Conservation (phyloP, 2,888 invertebrate genomes). For the Esperia sulphurella region DNA sequence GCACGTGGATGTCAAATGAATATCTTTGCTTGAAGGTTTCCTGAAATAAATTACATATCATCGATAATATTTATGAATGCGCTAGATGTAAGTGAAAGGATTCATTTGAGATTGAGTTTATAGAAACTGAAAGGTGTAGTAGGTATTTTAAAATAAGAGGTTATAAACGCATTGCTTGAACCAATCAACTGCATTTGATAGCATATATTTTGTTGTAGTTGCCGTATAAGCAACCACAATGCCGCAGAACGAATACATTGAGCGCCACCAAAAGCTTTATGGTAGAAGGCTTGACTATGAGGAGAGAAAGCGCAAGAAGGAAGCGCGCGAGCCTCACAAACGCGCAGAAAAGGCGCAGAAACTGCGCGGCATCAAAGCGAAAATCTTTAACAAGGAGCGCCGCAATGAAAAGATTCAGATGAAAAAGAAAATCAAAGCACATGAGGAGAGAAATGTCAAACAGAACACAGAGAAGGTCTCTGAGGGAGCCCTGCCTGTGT, state of each 20-base stretch:
- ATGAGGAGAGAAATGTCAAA: slow-evolving; percentile 95
- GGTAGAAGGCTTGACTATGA: slow-evolving; percentile 98
- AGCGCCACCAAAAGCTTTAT: slow-evolving; percentile 96
- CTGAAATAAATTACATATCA: slow-evolving; percentile 6
- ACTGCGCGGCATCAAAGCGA: slow-evolving; percentile 97
- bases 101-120: background rate
- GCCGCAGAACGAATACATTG: slow-evolving; percentile 99
- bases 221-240: slow-evolving; percentile 82
- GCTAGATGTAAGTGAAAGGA: background rate
- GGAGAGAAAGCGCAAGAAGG: slow-evolving; percentile 96
- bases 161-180: slow-evolving; percentile 21
- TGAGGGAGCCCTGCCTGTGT: slow-evolving; percentile 96
- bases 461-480: slow-evolving; percentile 90
- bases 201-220: slow-evolving; percentile 74
- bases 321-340: slow-evolving; percentile 96
- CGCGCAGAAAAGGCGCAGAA: slow-evolving; percentile 94
- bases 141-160: slow-evolving; percentile 26
- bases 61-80: no score
- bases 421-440: slow-evolving; percentile 98
- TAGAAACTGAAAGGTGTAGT: background rate
- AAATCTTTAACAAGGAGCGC: slow-evolving; percentile 97
- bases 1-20: slow-evolving; percentile 18
- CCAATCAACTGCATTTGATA: slow-evolving; percentile 32
- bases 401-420: slow-evolving; percentile 99
- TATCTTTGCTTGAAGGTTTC: background rate